Evolutionary conservation across 2,113 vertebrate genomes (phyloP).

Genomic region (Bubo scandiacus): DNA sequence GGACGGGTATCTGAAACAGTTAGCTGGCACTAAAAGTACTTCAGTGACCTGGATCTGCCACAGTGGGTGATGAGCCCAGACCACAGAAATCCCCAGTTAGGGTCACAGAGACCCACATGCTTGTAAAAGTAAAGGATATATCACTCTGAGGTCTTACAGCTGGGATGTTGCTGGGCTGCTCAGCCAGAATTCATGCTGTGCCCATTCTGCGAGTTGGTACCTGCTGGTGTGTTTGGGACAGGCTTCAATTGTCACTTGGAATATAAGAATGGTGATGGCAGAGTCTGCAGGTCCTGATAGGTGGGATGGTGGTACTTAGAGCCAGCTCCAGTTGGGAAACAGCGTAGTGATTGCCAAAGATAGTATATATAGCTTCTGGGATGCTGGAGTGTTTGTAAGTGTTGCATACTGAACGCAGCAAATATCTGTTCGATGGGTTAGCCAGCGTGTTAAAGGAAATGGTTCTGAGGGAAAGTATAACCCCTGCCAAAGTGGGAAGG

Average conservation of each 20-base stretch:
- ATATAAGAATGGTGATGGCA: background rate
- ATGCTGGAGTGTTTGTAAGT: rapidly evolving
- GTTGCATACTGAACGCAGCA: rapidly evolving
- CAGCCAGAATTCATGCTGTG: background rate
- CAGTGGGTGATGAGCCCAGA: background rate
- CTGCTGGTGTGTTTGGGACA: background rate
- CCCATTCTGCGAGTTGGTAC: background rate
- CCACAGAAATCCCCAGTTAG: rapidly evolving
- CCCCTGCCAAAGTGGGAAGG: background rate
- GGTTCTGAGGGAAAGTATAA: background rate
- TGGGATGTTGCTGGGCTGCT: background rate
- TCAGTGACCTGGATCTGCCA: rapidly evolving
- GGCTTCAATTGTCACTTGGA: background rate
- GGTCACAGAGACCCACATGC: background rate
- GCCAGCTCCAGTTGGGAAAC: background rate
- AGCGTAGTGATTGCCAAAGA: rapidly evolving
- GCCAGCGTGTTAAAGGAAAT: rapidly evolving
- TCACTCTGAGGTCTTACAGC: rapidly evolving
- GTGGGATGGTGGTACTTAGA: rapidly evolving
- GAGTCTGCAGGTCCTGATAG: background rate
- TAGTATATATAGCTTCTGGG: rapidly evolving
- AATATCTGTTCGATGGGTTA: background rate
- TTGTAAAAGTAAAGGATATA: background rate
- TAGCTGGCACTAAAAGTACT: background rate
- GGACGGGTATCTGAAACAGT: rapidly evolving